These are phyloP conservation scores for Acipenser oxyrinchus DNA, from an alignment of 2,797 vertebrate genomes.

Conservation along the genomic window DNA sequence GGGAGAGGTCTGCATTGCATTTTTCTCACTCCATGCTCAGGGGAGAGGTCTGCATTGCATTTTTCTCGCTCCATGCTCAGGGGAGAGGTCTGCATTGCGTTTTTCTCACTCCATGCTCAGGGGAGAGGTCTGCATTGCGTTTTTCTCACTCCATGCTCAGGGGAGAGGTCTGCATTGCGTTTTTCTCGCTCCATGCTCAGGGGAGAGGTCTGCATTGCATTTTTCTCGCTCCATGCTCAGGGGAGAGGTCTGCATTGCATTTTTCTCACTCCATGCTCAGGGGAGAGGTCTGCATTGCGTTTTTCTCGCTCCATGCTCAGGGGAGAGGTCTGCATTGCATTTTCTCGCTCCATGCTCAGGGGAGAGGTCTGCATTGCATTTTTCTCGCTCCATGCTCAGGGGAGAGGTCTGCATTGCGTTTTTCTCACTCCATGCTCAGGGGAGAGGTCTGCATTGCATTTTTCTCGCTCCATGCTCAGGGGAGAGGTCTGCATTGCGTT, in stretches of 20 bases:
- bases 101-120: conserved; percentile 9
- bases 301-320: conserved; percentile 10
- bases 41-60: conserved; percentile 10
- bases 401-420: conserved; percentile 8
- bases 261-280: conserved; percentile 9
- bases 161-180: conserved; percentile 9
- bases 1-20: conserved; percentile 10
- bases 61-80: conserved; percentile 10
- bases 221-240: conserved; percentile 10
- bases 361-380: conserved; percentile 9
- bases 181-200: conserved; percentile 10
- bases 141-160: conserved; percentile 9
- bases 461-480: conserved; percentile 11
- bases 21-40: conserved; percentile 3
- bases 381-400: conserved; percentile 11
- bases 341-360: conserved; percentile 11
- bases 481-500: conserved; percentile 8
- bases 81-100: conserved; percentile 9
- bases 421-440: conserved; percentile 10
- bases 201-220: conserved; percentile 10
- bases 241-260: conserved; percentile 10
- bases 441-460: conserved; percentile 9
- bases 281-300: conserved; percentile 9
- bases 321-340: conserved; percentile 10
- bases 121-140: conserved; percentile 9